Evolutionary conservation across 2,797 vertebrate genomes (phyloP).

Genomic region (Odontamblyopus lacepedii): DNA sequence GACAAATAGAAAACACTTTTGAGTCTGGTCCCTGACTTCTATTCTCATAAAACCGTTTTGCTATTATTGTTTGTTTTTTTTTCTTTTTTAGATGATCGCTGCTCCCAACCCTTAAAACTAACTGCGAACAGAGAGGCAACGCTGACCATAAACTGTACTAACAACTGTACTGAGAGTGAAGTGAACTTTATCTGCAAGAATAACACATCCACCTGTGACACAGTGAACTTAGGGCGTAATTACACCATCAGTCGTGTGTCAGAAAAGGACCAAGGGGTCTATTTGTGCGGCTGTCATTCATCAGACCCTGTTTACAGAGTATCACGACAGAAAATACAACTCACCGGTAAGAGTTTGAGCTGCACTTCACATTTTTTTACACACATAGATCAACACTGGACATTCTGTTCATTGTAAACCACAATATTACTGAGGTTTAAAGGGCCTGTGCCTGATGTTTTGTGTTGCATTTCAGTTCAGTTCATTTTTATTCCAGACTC

Average conservation of each 20-base stretch:
- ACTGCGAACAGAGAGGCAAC: rapidly evolving
- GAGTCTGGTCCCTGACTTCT: too few relatives aligned
- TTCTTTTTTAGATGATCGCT: background rate
- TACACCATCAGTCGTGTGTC: slow-evolving; percentile 11
- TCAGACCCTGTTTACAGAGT: rapidly evolving
- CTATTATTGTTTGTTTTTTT: background rate
- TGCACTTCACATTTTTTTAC: background rate
- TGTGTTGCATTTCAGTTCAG: too few relatives aligned
- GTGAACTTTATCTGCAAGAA: slow-evolving; percentile 27
- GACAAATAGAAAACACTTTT: too few relatives aligned
- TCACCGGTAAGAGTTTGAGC: slow-evolving; percentile 10
- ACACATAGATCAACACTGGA: background rate
- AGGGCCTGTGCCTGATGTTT: too few relatives aligned
- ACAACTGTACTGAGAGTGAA: background rate
- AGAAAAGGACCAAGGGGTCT: slow-evolving; percentile 10
- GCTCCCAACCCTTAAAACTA: rapidly evolving
- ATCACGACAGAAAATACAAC: background rate
- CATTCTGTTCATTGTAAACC: too few relatives aligned
- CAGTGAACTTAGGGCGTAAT: background rate
- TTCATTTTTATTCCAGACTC: too few relatives aligned
- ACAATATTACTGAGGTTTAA: too few relatives aligned
- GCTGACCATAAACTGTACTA: slow-evolving; percentile 26
- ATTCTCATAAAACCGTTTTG: background rate
- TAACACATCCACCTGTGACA: background rate
- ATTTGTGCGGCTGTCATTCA: slow-evolving; percentile 31